A percentile compares a stretch with the other conserved stretches of the same genome.
These are phyloP conservation scores for Chrysopilus asiliformis DNA, from an alignment of 2,888 invertebrate species.

Conservation along the genomic window DNA sequence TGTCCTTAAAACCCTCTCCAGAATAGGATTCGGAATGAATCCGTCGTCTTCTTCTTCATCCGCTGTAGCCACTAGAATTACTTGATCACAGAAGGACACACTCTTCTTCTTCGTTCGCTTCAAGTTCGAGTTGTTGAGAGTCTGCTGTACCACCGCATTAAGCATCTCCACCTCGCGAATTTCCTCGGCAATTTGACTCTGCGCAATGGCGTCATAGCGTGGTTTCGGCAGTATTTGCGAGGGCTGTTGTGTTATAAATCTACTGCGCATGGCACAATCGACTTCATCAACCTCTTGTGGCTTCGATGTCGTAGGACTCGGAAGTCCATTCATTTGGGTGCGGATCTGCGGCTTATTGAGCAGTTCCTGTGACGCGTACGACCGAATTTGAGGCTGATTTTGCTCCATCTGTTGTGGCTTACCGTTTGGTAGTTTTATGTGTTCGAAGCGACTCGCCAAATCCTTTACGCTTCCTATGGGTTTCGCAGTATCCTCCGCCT, in stretches of 20 bases:
- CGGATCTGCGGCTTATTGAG: slow-evolving; percentile 27
- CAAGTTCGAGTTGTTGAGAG: slow-evolving; percentile 40
- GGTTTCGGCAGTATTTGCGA: slow-evolving; percentile 24
- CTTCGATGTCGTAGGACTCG: slow-evolving; percentile 12
- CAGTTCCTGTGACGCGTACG: slow-evolving; percentile 32
- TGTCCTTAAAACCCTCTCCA: slow-evolving; percentile 72
- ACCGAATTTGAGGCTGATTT: slow-evolving; percentile 7
- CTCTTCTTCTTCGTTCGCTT: slow-evolving; percentile 75
- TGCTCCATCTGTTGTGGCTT: not conserved
- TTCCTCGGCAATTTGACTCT: slow-evolving; percentile 43
- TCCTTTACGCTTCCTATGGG: slow-evolving; percentile 50
- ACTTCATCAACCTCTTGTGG: slow-evolving; percentile 12
- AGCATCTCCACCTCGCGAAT: slow-evolving; percentile 43
- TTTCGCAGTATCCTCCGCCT: slow-evolving; percentile 11
- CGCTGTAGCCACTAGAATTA: slow-evolving; percentile 81
- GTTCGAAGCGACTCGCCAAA: slow-evolving; percentile 72
- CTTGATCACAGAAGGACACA: slow-evolving; percentile 90
- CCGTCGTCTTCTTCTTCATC: slow-evolving; percentile 85
- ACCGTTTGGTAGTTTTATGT: slow-evolving; percentile 15
- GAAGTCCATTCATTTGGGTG: slow-evolving; percentile 40
- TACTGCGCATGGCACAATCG: slow-evolving; percentile 9
- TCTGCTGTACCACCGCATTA: slow-evolving; percentile 41
- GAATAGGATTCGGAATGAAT: slow-evolving; percentile 80
- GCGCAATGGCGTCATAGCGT: slow-evolving; percentile 35
- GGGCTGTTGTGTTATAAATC: slow-evolving; percentile 19